phyloP scores from a whole-genome alignment of 2,113 vertebrate genomes.

The Spea multiplicata region DNA sequence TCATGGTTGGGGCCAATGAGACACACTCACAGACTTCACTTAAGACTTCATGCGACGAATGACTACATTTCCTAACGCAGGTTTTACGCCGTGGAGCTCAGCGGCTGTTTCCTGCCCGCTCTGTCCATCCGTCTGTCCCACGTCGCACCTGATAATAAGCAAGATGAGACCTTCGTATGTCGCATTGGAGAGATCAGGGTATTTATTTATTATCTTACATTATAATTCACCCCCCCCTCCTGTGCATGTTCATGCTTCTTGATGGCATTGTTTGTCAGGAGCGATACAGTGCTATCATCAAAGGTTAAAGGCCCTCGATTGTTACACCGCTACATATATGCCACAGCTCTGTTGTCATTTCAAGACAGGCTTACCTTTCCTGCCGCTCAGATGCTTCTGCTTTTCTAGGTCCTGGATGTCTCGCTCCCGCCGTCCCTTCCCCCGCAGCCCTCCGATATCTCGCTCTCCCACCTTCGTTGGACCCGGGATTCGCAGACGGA shows the following conservation, averaged over 20 bases:
- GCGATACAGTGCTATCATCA: too few species aligned
- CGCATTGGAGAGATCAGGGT: slow-evolving; percentile 87
- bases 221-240: too few species aligned
- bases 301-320: too few species aligned
- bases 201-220: neutral
- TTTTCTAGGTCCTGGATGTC: slow-evolving; percentile 65
- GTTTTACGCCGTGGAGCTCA: slow-evolving; percentile 75
- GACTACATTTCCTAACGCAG: slow-evolving; percentile 54
- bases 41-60: fast-evolving
- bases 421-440: slow-evolving; percentile 20
- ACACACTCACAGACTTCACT: neutral
- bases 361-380: too few species aligned
- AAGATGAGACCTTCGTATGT: slow-evolving; percentile 70
- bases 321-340: too few species aligned
- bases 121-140: slow-evolving; percentile 70
- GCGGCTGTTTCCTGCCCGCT: slow-evolving; percentile 69
- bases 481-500: fast-evolving
- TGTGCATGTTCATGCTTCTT: too few species aligned
- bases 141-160: slow-evolving; percentile 36
- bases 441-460: slow-evolving; percentile 27
- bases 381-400: neutral
- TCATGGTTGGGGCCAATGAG: too few species aligned
- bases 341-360: too few species aligned
- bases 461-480: slow-evolving; percentile 59
- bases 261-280: too few species aligned